Evolutionary conservation across 2,113 vertebrate genomes (phyloP), one percentile per base, ranked within the genome.

Genomic region (Potamarius usumacintae): DNA sequence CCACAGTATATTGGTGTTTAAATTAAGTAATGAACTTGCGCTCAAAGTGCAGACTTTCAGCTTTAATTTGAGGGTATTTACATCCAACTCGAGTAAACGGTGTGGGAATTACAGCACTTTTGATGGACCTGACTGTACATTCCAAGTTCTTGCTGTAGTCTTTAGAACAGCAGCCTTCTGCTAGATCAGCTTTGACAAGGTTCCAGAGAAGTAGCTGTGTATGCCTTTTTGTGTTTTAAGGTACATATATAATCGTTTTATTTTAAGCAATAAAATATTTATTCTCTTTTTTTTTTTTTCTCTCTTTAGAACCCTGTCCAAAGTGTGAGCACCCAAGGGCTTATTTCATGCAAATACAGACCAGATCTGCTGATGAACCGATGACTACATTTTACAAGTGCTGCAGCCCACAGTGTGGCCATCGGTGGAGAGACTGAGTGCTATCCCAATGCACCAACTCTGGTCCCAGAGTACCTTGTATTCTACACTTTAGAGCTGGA

Each of bases 351-450:
- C 98, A 99, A 93, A 96, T 99, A 89, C 98, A 99, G 95, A 99
- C 98, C 10, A 95, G 98, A 90, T 99, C 98, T 48, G 98, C 98
- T 0, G 98, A 99, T n/a, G 98, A 99, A 91, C 98, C 98, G 0
- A 99, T 99, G 98, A 99, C 98, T 0, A 99, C 98, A 6, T 99
- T 99, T 94, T 99, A 99, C 94, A 99, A 99, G 93, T 99, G 98
- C 94, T 99, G 98, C 94, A 97, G 91, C 1, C 88, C 89, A 9
- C 97, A 94, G 91, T 99, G 98, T 80, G 98, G 98, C 4, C 97
- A 99, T 91, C 94, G 97, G 27, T 99, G 98, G 98, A 94, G 97
- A 92, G 98, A 99, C 85, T 99, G 89, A 95, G 42, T 76, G 71
- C 15, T 18, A 7, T 76, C 42, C 72, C 72, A 22, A 8, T 76